Evolutionary conservation across 2,888 invertebrate species (phyloP).

Genomic region (Diplolepis rosae): DNA sequence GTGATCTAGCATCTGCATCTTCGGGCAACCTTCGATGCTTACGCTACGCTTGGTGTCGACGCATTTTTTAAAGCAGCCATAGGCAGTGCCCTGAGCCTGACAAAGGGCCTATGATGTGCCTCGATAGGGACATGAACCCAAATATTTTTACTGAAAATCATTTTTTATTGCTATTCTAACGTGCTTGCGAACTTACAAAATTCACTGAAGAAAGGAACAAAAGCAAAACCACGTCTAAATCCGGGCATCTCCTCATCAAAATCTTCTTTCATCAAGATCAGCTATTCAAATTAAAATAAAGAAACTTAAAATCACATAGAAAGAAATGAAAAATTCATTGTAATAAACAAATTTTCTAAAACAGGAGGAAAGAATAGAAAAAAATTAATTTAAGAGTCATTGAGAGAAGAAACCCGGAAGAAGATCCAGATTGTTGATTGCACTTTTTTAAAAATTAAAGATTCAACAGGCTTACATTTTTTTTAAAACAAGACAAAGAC

Average conservation of each 20-base stretch:
- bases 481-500: neutral
- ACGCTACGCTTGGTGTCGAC: constrained; percentile 94
- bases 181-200: constrained; percentile 32
- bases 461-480: neutral
- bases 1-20: constrained; percentile 69
- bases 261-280: constrained; percentile 6
- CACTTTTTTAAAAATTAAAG: neutral
- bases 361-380: neutral
- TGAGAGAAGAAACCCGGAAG: constrained; percentile 16
- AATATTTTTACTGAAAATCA: constrained; percentile 57
- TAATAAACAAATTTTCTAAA: constrained; percentile 10
- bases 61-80: constrained; percentile 94
- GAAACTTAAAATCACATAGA: no score
- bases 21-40: constrained; percentile 81
- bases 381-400: neutral
- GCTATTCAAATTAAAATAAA: constrained; percentile 1
- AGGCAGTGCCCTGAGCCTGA: constrained; percentile 76
- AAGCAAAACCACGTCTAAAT: constrained; percentile 17
- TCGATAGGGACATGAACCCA: constrained; percentile 85
- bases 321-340: neutral
- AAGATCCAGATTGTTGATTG: neutral
- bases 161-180: constrained; percentile 48
- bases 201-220: neutral
- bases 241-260: constrained; percentile 24
- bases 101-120: constrained; percentile 82